Percentiles rank a stretch among this genome's conserved stretches.
These are phyloP conservation scores for Riptortus pedestris DNA, from an alignment of 1,140 invertebrate genomes.

Conservation along the genomic window DNA sequence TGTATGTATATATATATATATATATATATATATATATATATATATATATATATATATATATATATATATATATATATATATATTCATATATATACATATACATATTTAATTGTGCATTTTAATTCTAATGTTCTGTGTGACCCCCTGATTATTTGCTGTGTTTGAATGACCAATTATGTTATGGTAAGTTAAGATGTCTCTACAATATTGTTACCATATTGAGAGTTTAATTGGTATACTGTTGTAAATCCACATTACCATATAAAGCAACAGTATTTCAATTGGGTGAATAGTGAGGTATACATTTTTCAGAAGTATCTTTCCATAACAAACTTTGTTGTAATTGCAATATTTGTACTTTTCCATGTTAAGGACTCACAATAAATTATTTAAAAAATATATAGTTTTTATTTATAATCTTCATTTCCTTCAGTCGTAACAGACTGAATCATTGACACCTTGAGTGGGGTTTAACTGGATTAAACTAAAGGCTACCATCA, in stretches of 20 bases:
- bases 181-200: slow-evolving; percentile 28
- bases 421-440: too few species aligned
- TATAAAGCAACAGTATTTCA: slow-evolving; percentile 12
- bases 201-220: slow-evolving; percentile 31
- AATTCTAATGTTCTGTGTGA: slow-evolving; percentile 28
- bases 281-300: slow-evolving; percentile 24
- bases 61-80: too few species aligned
- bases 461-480: too few species aligned
- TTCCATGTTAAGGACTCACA: slow-evolving; percentile 32
- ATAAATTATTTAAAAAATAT: slow-evolving; percentile 33
- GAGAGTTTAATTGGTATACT: slow-evolving; percentile 22
- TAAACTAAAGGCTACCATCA: too few species aligned
- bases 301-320: slow-evolving; percentile 28
- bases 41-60: too few species aligned
- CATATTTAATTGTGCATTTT: slow-evolving; percentile 20
- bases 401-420: too few species aligned
- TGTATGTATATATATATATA: too few species aligned
- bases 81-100: too few species aligned
- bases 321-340: slow-evolving; percentile 32
- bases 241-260: slow-evolving; percentile 1
- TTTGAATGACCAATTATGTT: slow-evolving; percentile 27
- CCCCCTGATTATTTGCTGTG: slow-evolving; percentile 25
- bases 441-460: too few species aligned
- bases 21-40: too few species aligned
- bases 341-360: slow-evolving; percentile 33